A percentile compares a stretch with the other conserved stretches of the same genome.
Evolutionary conservation across 2,113 vertebrate genomes (phyloP).

Genomic region (Dissostichus mawsoni): DNA sequence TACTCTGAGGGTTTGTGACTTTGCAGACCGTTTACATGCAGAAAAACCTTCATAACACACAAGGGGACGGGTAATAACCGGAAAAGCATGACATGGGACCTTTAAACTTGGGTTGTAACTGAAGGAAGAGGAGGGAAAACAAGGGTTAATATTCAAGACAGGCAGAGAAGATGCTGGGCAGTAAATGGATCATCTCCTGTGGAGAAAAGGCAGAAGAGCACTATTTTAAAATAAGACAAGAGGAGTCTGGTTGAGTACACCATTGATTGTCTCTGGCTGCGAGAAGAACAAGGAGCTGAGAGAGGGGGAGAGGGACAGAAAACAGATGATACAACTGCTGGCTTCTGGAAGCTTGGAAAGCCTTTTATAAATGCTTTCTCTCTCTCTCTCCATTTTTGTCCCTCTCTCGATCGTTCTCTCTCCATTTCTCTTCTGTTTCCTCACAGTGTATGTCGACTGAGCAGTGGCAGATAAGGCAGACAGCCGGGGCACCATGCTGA

Average conservation of each 20-base stretch:
- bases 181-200: constrained; percentile 63
- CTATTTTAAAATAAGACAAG: constrained; percentile 75
- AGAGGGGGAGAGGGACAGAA: constrained; percentile 54
- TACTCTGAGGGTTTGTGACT: no score
- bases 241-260: constrained; percentile 71
- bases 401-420: constrained; percentile 30
- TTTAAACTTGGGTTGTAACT: constrained; percentile 9
- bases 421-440: constrained; percentile 46
- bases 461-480: constrained; percentile 80
- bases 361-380: constrained; percentile 62
- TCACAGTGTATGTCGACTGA: constrained; percentile 69
- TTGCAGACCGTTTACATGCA: no score
- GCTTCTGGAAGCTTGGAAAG: constrained; percentile 71
- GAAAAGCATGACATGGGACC: no score
- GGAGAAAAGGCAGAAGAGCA: constrained; percentile 66
- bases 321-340: constrained; percentile 77
- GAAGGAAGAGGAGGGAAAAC: constrained; percentile 11
- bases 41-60: no score
- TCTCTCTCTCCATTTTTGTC: constrained; percentile 24
- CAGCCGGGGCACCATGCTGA: constrained; percentile 82
- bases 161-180: constrained; percentile 42
- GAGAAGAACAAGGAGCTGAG: constrained; percentile 68
- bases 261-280: constrained; percentile 80
- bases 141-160: constrained; percentile 50
- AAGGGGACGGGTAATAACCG: no score